A percentile compares a stretch with the other conserved stretches of the same genome.
Evolutionary conservation across 2,113 vertebrate genomes (phyloP).

Genomic region (Dendropsophus ebraccatus): DNA sequence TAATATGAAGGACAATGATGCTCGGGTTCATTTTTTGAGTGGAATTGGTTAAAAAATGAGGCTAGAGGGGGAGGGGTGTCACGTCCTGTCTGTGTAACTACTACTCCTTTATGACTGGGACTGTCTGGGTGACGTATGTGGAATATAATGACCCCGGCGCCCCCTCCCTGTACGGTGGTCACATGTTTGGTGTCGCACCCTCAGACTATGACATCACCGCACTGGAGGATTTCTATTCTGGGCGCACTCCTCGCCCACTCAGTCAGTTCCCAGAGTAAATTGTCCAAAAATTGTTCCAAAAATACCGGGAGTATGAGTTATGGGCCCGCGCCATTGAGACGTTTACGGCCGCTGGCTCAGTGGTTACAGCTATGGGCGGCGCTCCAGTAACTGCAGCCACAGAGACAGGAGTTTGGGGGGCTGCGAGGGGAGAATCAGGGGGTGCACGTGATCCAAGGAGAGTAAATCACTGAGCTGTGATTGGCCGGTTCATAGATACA

Average conservation of each 20-base stretch:
- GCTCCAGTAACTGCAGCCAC: neutral
- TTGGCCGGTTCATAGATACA: conserved; percentile 21
- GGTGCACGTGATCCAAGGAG: neutral
- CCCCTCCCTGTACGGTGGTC: conserved; percentile 10
- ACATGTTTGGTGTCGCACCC: neutral
- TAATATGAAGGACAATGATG: too few species aligned
- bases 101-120: neutral
- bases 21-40: too few species aligned
- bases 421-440: neutral
- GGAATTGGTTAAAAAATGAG: too few species aligned
- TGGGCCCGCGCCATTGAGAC: neutral
- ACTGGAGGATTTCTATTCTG: conserved; percentile 1
- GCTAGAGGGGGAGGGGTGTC: too few species aligned
- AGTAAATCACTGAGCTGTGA: neutral
- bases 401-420: neutral
- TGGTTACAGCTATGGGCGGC: neutral
- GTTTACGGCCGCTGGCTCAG: neutral
- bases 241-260: neutral
- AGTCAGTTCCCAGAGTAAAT: conserved; percentile 23
- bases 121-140: neutral
- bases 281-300: conserved; percentile 11
- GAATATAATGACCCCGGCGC: neutral
- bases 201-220: conserved; percentile 25
- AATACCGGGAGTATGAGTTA: neutral
- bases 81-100: neutral